Evolutionary conservation across 2,888 invertebrate genomes (phyloP).

Genomic region (Lypha dubia): DNA sequence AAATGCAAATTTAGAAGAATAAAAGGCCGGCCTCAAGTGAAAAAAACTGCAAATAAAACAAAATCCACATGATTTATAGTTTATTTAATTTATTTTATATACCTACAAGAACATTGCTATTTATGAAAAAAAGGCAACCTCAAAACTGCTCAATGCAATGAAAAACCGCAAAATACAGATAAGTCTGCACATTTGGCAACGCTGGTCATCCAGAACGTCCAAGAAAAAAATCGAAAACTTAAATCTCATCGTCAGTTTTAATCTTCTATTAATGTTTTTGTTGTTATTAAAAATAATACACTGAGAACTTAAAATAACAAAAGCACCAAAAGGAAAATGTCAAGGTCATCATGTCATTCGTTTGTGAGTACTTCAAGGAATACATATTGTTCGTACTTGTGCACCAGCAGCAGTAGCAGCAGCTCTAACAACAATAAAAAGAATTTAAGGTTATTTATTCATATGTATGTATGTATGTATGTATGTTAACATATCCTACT

Average conservation of each 20-base stretch:
- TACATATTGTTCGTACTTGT: slow-evolving; percentile 30
- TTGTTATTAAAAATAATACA: slow-evolving; percentile 28
- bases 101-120: too few relatives aligned
- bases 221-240: slow-evolving; percentile 26
- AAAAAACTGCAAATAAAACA: too few relatives aligned
- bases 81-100: too few relatives aligned
- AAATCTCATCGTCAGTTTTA: slow-evolving; percentile 39
- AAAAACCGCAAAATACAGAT: too few relatives aligned
- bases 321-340: slow-evolving; percentile 57
- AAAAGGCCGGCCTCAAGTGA: too few relatives aligned
- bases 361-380: slow-evolving; percentile 28
- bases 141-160: too few relatives aligned
- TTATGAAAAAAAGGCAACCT: too few relatives aligned
- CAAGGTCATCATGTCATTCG: slow-evolving; percentile 69
- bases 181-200: too few relatives aligned
- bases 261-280: slow-evolving; percentile 11
- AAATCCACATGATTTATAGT: too few relatives aligned
- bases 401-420: slow-evolving; percentile 26
- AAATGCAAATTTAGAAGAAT: too few relatives aligned
- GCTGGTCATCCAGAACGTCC: too few relatives aligned
- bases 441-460: slow-evolving; percentile 55
- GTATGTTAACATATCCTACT: slow-evolving; percentile 43
- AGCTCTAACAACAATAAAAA: slow-evolving; percentile 13
- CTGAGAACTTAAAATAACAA: slow-evolving; percentile 46
- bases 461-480: too few relatives aligned